Conservation (phyloP, 2,888 invertebrate species). For the Drymonia ruficornis region DNA sequence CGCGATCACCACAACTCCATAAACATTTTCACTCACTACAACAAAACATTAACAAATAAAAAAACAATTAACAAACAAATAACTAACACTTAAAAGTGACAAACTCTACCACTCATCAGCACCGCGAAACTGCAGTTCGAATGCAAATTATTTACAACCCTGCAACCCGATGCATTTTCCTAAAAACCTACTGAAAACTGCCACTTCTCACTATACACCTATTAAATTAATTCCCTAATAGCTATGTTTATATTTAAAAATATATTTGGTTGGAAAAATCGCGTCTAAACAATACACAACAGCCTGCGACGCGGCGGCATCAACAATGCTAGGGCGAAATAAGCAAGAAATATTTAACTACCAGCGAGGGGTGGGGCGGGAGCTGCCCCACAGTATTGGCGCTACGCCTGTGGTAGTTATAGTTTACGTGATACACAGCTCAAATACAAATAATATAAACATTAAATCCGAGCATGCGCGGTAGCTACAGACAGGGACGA, state of each 20-base stretch:
- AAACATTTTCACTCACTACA: constrained; percentile 58
- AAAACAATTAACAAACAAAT: constrained; percentile 56
- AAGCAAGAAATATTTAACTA: constrained; percentile 86
- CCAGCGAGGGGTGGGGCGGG: constrained; percentile 79
- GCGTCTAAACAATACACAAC: constrained; percentile 83
- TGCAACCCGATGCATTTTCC: constrained; percentile 70
- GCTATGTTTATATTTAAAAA: constrained; percentile 55
- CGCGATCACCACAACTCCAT: constrained; percentile 43
- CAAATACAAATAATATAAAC: constrained; percentile 86
- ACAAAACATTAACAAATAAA: constrained; percentile 49
- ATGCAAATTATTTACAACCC: constrained; percentile 80
- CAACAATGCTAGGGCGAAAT: constrained; percentile 85
- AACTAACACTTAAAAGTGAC: constrained; percentile 76
- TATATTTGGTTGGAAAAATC: constrained; percentile 70
- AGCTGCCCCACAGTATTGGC: constrained; percentile 82
- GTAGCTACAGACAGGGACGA: constrained; percentile 69
- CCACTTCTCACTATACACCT: constrained; percentile 27
- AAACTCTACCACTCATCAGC: constrained; percentile 75
- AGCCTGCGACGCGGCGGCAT: constrained; percentile 79
- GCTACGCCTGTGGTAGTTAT: constrained; percentile 85
- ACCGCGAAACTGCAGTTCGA: constrained; percentile 67
- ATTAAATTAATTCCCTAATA: constrained; percentile 22
- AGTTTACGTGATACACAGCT: constrained; percentile 86
- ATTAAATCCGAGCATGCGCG: constrained; percentile 82
- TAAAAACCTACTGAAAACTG: constrained; percentile 40